Evolutionary conservation across 2,888 invertebrate species (phyloP), one percentile per base, ranked within the genome.

Genomic region (Chrysomela aeneicollis): DNA sequence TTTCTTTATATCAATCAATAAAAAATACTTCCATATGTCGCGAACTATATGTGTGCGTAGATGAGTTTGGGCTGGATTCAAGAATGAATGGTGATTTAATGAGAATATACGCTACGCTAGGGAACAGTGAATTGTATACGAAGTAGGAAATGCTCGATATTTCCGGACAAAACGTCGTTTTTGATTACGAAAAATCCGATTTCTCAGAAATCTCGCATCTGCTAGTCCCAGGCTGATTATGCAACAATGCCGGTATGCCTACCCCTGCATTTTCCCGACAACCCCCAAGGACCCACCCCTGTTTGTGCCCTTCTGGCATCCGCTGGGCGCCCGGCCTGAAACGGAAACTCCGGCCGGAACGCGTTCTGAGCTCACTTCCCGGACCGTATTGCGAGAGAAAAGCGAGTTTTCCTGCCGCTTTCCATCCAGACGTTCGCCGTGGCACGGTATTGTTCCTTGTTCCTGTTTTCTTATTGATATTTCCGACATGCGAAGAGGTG

Each of bases 381-480:
- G 42, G 15, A 42, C 15, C 42, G n/a, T 42, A 42, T 42, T 42
- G 42, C 42, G 42, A 42, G 15, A 42, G 42, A n/a, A n/a, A 42
- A 42, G 42, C 42, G 15, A 42, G 42, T 42, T 42, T 42, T 42
- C 42, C 42, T 42, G 42, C 42, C 15, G 42, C 15, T 42, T 12
- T 42, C 42, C 42, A 42, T n/a, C 42, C n/a, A 42, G 26, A 46
- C 37, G 46, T 57, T 57, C 46, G 46, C 46, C 57, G 22, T 15
- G 57, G 57, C 26, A 26, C 57, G 46, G 46, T 47, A 52, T 53
- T 64, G 57, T 60, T 64, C 57, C 52, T 51, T 46, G 35, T 55
- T 62, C 26, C 50, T 42, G 62, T 51, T 57, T 22, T 6, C 37
- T 57, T 59, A 61, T 61, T 61, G 60, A 61, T 60, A 58, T 64